Percentiles rank a stretch among this genome's conserved stretches.
Evolutionary conservation across 2,113 vertebrate genomes (phyloP).

Genomic region (Blennius ocellaris): DNA sequence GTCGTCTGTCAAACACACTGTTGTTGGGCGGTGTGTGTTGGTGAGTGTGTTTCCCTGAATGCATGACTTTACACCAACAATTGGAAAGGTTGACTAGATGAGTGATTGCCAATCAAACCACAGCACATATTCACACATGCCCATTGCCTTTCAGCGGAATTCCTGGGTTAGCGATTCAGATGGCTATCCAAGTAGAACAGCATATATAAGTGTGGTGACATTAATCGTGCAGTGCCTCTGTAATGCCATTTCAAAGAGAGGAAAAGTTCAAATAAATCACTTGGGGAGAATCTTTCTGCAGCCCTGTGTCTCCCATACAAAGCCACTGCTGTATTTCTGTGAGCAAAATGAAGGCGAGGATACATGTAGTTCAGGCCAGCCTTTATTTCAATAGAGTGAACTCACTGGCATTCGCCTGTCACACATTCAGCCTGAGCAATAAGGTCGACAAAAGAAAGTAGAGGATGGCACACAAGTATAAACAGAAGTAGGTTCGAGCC

Average conservation of each 20-base stretch:
- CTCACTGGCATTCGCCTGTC: slow-evolving; percentile 25
- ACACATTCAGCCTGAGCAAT: slow-evolving; percentile 34
- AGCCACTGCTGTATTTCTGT: slow-evolving; percentile 35
- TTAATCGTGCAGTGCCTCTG: slow-evolving; percentile 70
- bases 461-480: not conserved
- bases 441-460: not conserved
- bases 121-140: slow-evolving; percentile 31
- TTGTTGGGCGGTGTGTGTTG: too few species aligned
- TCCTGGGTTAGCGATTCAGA: slow-evolving; percentile 52
- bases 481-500: not conserved
- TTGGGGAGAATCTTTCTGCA: slow-evolving; percentile 53
- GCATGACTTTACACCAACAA: slow-evolving; percentile 29
- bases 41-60: slow-evolving; percentile 24
- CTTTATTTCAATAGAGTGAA: slow-evolving; percentile 39
- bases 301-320: slow-evolving; percentile 14
- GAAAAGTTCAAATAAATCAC: slow-evolving; percentile 73
- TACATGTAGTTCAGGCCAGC: slow-evolving; percentile 20
- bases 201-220: slow-evolving; percentile 53
- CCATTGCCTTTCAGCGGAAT: slow-evolving; percentile 21
- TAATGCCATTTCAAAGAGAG: slow-evolving; percentile 76
- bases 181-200: slow-evolving; percentile 44
- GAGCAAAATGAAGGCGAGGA: slow-evolving; percentile 39
- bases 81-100: slow-evolving; percentile 45
- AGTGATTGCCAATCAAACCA: slow-evolving; percentile 58
- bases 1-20: slow-evolving; percentile 20